These are phyloP conservation scores for Pseudomyrmex cubaensis DNA, from an alignment of 1,140 invertebrate genomes.

Conservation along the genomic window DNA sequence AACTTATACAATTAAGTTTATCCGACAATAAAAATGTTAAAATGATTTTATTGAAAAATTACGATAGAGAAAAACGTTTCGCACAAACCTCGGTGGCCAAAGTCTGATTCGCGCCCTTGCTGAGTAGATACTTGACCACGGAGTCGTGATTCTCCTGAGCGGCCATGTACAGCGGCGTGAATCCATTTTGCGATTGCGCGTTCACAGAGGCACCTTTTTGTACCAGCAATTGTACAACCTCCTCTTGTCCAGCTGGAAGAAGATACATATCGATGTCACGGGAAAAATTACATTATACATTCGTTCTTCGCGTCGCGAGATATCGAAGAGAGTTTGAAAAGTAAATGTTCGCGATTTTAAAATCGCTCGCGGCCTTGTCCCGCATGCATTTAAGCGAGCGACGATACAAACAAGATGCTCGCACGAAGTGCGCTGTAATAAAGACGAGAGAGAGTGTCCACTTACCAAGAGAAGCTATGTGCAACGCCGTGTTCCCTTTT, in stretches of 20 bases:
- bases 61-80: not conserved
- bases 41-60: not conserved
- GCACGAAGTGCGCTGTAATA: not conserved
- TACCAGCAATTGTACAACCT: conserved; percentile 96
- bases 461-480: conserved; percentile 97
- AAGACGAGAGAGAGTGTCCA: not conserved
- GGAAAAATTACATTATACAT: not conserved
- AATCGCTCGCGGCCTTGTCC: conserved; percentile 45
- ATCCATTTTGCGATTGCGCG: conserved; percentile 98
- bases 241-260: conserved; percentile 94
- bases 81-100: conserved; percentile 95
- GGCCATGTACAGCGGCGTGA: conserved; percentile 99
- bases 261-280: conserved; percentile 49
- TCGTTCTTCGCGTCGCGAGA: not conserved
- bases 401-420: not conserved
- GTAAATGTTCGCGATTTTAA: conserved; percentile 50
- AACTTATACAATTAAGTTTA: no score
- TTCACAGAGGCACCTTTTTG: conserved; percentile 97
- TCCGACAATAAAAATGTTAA: no score
- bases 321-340: not conserved
- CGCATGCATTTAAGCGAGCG: conserved; percentile 48
- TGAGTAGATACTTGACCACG: conserved; percentile 96
- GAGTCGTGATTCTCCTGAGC: conserved; percentile 99
- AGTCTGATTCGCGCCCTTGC: conserved; percentile 97
- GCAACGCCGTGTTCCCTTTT: conserved; percentile 99